A percentile compares a stretch with the other conserved stretches of the same genome.
phyloP scores from a whole-genome alignment of 1,140 invertebrate genomes.

The Diorhabda elongata region DNA sequence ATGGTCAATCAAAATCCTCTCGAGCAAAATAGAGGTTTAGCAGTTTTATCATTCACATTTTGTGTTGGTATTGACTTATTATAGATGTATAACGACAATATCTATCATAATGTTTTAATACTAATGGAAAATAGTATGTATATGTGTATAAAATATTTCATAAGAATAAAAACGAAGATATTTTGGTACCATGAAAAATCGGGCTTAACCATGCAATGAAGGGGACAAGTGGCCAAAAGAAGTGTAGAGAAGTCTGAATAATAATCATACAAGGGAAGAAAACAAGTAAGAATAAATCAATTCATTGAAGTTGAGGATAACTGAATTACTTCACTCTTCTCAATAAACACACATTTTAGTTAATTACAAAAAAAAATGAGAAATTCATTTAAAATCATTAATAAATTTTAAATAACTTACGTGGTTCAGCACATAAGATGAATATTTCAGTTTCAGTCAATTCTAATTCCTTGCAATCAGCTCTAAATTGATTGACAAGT shows the following conservation, averaged over 20 bases:
- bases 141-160: not conserved
- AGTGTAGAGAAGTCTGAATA: not conserved
- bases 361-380: not conserved
- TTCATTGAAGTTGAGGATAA: not conserved
- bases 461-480: conserved; percentile 56
- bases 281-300: not conserved
- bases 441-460: conserved; percentile 55
- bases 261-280: not conserved
- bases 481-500: conserved; percentile 54
- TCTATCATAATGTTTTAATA: too few species aligned
- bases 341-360: not conserved
- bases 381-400: conserved; percentile 7
- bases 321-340: not conserved
- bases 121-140: too few species aligned
- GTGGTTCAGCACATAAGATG: conserved; percentile 50
- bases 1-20: too few species aligned
- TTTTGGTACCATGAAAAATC: not conserved
- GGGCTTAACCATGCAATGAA: not conserved
- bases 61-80: too few species aligned
- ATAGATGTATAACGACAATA: too few species aligned
- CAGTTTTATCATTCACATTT: too few species aligned
- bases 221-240: not conserved
- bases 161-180: not conserved
- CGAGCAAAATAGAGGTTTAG: too few species aligned
- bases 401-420: conserved; percentile 33